phyloP scores from a whole-genome alignment of 1,140 invertebrate genomes.

The Tigriopus japonicus region DNA sequence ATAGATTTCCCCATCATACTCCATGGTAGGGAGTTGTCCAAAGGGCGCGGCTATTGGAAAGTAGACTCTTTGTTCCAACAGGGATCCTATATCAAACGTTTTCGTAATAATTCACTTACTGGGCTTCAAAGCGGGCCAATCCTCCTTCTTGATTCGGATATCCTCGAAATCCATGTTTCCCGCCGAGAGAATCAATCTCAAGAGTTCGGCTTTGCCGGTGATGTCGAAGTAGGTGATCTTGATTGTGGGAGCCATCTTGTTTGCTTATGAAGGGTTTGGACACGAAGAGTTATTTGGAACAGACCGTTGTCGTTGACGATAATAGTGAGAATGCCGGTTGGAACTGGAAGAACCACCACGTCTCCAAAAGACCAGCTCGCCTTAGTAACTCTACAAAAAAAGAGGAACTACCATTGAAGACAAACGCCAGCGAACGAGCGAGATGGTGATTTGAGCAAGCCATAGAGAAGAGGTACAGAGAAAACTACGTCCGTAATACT shows the following conservation, averaged over 20 bases:
- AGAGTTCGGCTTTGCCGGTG: neutral
- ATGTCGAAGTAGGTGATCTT: neutral
- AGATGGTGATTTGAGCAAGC: too few species aligned
- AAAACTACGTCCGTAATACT: too few species aligned
- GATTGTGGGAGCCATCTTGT: neutral
- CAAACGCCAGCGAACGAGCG: too few species aligned
- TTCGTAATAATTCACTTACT: neutral
- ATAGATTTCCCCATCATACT: neutral
- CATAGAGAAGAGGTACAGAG: too few species aligned
- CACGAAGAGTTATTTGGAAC: too few species aligned
- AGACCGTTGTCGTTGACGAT: too few species aligned
- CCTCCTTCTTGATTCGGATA: neutral
- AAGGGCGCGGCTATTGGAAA: neutral
- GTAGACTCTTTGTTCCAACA: neutral
- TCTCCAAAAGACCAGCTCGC: too few species aligned
- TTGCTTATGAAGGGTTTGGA: too few species aligned
- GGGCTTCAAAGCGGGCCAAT: neutral
- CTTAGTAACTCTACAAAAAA: too few species aligned
- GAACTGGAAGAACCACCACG: too few species aligned
- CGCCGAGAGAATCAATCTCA: neutral
- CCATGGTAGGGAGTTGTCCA: neutral
- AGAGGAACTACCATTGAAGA: too few species aligned
- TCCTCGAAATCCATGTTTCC: neutral
- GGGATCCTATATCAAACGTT: neutral
- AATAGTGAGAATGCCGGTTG: too few species aligned